These are phyloP conservation scores for Diloba caeruleocephala DNA, from an alignment of 2,888 invertebrate species.

Conservation along the genomic window DNA sequence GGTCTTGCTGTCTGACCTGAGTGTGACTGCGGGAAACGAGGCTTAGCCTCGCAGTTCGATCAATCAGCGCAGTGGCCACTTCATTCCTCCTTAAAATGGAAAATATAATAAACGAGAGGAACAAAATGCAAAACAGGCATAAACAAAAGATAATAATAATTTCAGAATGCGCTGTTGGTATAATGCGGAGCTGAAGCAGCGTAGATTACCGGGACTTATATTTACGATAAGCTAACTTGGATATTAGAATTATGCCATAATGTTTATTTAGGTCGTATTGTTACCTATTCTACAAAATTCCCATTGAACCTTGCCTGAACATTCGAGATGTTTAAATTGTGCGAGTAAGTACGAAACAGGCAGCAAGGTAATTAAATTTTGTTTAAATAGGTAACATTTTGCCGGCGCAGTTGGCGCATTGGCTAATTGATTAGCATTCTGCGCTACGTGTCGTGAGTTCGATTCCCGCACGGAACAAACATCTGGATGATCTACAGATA, in stretches of 20 bases:
- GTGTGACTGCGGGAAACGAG: too few species aligned
- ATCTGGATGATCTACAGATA: too few species aligned
- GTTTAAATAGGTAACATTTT: constrained; percentile 10
- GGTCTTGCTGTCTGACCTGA: too few species aligned
- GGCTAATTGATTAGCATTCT: too few species aligned
- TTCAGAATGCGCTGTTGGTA: constrained; percentile 39
- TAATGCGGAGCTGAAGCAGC: constrained; percentile 39
- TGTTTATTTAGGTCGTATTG: constrained; percentile 54
- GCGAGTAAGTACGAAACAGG: constrained; percentile 16
- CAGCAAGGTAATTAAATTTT: constrained; percentile 29
- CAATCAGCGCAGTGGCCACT: too few species aligned
- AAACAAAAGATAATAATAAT: constrained; percentile 42
- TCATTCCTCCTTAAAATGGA: not conserved
- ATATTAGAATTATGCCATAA: constrained; percentile 49
- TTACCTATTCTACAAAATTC: constrained; percentile 47
- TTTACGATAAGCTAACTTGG: constrained; percentile 51
- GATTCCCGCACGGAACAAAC: too few species aligned
- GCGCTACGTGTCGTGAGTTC: too few species aligned
- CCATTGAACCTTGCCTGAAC: constrained; percentile 31
- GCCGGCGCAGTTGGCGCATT: too few species aligned
- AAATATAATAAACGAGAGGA: constrained; percentile 8
- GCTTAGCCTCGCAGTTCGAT: too few species aligned
- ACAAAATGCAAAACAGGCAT: constrained; percentile 33
- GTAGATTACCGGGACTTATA: constrained; percentile 51
- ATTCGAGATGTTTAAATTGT: constrained; percentile 34